A percentile compares a stretch with the other conserved stretches of the same genome.
These are phyloP conservation scores for Drosophila subquinaria DNA, from an alignment of 2,888 invertebrate species.

Conservation along the genomic window DNA sequence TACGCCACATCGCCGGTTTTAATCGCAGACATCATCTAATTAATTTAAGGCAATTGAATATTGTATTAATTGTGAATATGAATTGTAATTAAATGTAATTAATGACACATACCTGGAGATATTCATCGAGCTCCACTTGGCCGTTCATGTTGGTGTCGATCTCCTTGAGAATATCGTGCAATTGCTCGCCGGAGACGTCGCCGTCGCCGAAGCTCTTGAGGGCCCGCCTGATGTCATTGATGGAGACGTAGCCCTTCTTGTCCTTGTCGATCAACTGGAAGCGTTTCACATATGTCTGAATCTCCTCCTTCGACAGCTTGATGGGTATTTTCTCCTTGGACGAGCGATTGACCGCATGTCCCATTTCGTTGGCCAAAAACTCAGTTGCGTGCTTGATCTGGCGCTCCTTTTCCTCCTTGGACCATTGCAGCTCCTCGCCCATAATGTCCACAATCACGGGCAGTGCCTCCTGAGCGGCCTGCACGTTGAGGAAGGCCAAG, in stretches of 20 bases:
- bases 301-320: slow-evolving; percentile 96
- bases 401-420: slow-evolving; percentile 90
- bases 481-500: slow-evolving; percentile 98
- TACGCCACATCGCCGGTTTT: slow-evolving; percentile 98
- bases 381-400: slow-evolving; percentile 93
- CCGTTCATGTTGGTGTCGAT: slow-evolving; percentile 99
- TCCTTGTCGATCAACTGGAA: slow-evolving; percentile 98
- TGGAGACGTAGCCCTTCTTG: slow-evolving; percentile 98
- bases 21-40: slow-evolving; percentile 98
- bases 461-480: slow-evolving; percentile 98
- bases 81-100: background rate
- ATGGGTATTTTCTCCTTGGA: slow-evolving; percentile 95
- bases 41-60: background rate
- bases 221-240: slow-evolving; percentile 97
- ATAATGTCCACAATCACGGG: slow-evolving; percentile 97
- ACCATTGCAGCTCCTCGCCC: slow-evolving; percentile 98
- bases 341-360: slow-evolving; percentile 95
- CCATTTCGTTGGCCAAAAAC: slow-evolving; percentile 98
- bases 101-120: slow-evolving; percentile 93
- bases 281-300: slow-evolving; percentile 96
- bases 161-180: slow-evolving; percentile 98
- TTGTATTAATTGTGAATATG: background rate
- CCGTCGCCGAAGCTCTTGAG: slow-evolving; percentile 94
- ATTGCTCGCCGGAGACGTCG: slow-evolving; percentile 95
- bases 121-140: slow-evolving; percentile 99